Evolutionary conservation across 2,888 invertebrate genomes (phyloP).

Genomic region (Apamea crenata): DNA sequence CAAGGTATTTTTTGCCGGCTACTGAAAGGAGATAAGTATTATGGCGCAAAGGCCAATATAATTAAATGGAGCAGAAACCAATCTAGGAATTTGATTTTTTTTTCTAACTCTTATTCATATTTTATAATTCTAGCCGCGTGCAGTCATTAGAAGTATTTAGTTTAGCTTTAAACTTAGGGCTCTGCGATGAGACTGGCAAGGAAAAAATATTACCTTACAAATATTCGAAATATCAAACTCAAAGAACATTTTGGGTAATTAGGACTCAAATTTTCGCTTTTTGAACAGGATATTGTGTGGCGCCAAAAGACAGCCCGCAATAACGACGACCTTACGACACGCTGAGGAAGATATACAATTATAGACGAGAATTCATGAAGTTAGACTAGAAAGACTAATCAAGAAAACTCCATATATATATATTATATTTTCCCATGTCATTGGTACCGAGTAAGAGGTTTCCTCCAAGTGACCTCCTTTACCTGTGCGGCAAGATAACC

Average conservation of each 20-base stretch:
- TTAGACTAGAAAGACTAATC: background rate
- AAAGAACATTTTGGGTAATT: background rate
- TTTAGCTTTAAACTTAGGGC: background rate
- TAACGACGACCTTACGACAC: background rate
- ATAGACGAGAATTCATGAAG: background rate
- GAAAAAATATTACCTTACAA: too few relatives aligned
- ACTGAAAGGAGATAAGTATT: background rate
- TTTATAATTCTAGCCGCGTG: too few relatives aligned
- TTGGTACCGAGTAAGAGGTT: conserved; percentile 15
- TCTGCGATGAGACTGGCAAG: background rate
- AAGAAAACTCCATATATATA: background rate
- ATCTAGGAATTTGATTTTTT: background rate
- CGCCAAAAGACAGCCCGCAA: background rate
- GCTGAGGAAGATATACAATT: too few relatives aligned
- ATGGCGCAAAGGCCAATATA: background rate
- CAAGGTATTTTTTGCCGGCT: background rate
- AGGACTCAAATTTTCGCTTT: background rate
- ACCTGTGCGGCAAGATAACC: conserved; percentile 3
- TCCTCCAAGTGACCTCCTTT: conserved; percentile 38
- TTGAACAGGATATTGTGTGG: background rate
- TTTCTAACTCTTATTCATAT: too few relatives aligned
- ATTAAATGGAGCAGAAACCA: background rate
- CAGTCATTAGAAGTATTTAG: too few relatives aligned
- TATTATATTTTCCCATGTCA: background rate
- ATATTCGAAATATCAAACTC: background rate